Conservation (phyloP, 2,797 vertebrate genomes). For the Enteromius anoplus region DNA sequence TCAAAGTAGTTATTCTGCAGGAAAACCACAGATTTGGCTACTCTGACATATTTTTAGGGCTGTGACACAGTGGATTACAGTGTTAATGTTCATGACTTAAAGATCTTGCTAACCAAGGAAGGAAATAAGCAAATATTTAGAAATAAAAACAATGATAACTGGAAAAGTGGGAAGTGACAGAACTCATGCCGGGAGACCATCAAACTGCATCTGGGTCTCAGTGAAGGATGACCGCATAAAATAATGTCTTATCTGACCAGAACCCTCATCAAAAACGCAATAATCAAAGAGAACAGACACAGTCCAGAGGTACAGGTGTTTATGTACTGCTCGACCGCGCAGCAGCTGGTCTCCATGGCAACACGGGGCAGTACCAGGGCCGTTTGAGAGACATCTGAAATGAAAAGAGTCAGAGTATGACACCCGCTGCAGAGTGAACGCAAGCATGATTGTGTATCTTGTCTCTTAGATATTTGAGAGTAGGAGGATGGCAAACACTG, state of each 20-base stretch:
- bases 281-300: neutral
- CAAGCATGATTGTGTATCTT: conserved; percentile 1
- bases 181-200: neutral
- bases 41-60: too few species aligned
- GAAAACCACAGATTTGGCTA: too few species aligned
- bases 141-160: neutral
- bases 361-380: conserved; percentile 49
- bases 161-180: neutral
- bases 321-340: neutral
- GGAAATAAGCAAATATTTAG: neutral
- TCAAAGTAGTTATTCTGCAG: too few species aligned
- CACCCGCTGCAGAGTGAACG: neutral
- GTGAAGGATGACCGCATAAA: neutral
- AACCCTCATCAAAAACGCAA: neutral
- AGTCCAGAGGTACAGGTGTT: neutral
- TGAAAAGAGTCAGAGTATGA: conserved; percentile 8
- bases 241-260: neutral
- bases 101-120: neutral
- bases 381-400: neutral
- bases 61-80: too few species aligned
- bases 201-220: neutral
- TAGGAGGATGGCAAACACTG: neutral
- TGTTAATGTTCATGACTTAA: neutral
- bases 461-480: conserved; percentile 18
- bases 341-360: conserved; percentile 25